Base-by-base conservation (phyloP, 2,113 vertebrate genomes). In the Haemorhous mexicanus region DNA sequence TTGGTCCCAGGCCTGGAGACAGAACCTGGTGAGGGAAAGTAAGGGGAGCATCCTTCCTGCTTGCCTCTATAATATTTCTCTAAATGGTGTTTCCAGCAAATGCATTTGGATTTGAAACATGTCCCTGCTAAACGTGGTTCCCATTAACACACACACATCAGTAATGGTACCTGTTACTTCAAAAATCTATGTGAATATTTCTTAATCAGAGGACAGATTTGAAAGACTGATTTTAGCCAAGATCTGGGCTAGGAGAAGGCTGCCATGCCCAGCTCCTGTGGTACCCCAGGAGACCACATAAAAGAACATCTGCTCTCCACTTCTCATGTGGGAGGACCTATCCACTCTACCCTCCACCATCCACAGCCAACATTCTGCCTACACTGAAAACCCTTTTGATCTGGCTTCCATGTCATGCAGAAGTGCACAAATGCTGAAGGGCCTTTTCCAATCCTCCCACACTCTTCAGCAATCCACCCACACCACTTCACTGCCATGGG, bases 381-480 rank as follows among this genome's bases (percentile, higher is more conserved):
- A 3, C 59, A 26, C 83, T 94, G 87, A 87, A 90, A 95, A 55
- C 35, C 47, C 56, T 83, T 89, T 95, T 90, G 83, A 92, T 95
- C 90, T 89, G 90, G 61, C 64, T 83, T 84, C 88, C 64, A 20
- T 44, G 56, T 56, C 64, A 7, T 84, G 39, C 87, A 86, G 75
- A 83, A 93, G 72, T 50, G 56, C 58, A 63, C 49, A 84, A 47
- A 72, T 0, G 7, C 90, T 89, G 73, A 84, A 93, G 68, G 83
- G 90, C 68, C 56, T 80, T 96, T 96, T 92, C 92, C 92, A 93
- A 15, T 90, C 79, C 82, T 78, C 94, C 93, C 94, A 90, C 95
- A 14, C 72, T 86, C 70, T 87, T 80, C 66, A 90, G 64, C 72
- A 77, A 63, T 11, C 8, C 74, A 92, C 84, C 79, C 95, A 81